Evolutionary conservation across 2,888 invertebrate species (phyloP).

Genomic region (Kryphioiulus occultus): DNA sequence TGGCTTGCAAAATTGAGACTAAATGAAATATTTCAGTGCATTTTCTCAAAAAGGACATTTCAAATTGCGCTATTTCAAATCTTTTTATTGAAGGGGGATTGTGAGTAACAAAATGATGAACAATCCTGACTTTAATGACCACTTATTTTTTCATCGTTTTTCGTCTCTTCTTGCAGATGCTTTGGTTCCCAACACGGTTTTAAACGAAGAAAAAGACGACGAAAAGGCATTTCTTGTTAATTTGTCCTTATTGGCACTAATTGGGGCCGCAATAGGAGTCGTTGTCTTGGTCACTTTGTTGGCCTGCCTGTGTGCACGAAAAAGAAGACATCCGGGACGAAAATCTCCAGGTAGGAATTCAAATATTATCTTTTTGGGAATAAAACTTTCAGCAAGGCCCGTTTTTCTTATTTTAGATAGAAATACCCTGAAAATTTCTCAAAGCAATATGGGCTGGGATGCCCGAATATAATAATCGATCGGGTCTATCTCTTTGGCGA

Average conservation of each 20-base stretch:
- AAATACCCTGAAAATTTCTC: too few relatives aligned
- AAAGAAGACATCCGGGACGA: conserved; percentile 45
- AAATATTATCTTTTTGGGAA: too few relatives aligned
- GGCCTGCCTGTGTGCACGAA: conserved; percentile 44
- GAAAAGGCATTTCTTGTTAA: conserved; percentile 43
- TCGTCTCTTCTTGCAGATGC: conserved; percentile 43
- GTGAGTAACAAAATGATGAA: background rate
- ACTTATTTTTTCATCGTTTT: background rate
- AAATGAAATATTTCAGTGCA: too few relatives aligned
- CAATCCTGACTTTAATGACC: background rate
- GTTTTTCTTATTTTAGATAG: too few relatives aligned
- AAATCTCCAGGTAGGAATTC: conserved; percentile 46
- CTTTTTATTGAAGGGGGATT: background rate
- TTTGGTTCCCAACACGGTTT: background rate
- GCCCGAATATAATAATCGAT: background rate
- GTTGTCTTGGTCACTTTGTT: conserved; percentile 49
- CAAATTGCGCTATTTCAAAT: background rate
- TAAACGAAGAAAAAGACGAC: conserved; percentile 39
- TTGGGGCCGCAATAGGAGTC: conserved; percentile 48
- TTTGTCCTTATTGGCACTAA: conserved; percentile 47
- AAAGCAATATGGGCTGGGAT: background rate
- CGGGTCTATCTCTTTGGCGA: background rate
- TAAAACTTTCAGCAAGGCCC: too few relatives aligned
- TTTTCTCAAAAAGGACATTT: background rate
- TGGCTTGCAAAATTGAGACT: too few relatives aligned